Base-by-base conservation (phyloP, 2,888 invertebrate species). In the Orthosia cruda region DNA sequence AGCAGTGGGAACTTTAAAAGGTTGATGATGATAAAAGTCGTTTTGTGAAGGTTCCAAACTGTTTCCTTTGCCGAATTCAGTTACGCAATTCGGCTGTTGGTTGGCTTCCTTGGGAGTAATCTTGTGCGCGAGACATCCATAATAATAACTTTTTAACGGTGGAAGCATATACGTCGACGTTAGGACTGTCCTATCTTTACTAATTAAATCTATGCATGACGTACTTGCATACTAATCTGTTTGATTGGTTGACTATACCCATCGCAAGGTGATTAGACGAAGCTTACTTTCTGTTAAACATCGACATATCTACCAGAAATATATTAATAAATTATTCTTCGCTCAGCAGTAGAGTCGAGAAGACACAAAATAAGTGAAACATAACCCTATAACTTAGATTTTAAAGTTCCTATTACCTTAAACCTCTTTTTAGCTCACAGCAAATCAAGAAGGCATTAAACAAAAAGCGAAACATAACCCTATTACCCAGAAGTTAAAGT, bases 311-410 rank as follows among this genome's bases (percentile, higher is more conserved):
- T 16, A 20, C 20, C 3, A 50, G 26, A 26, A 49, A 45, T 57
- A 52, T 50, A 57, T 55, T 32, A 47, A 57, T 62, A 57, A 62
- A 80, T 80, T 32, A 68, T 49, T 65, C 13, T 49, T 49, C 16
- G 32, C 47, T 68, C 15, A 61, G 15, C 15, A 49, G 68, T 20
- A 71, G 50, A 45, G n/a, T 45, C 18, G 18, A 58, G 52, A 32
- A 79, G 20, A 26, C 5, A 9, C 9, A 13, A 16, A 13, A 13
- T 23, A 20, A 79, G 0, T 15, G 1, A 71, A 80, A 74, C 18
- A 5, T 1, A 26, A 57, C 77, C 7, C 5, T 66, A 57, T 16
- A 1, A 4, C 7, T 16, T 45, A 11, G 0, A 0, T 0, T 0
- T 13, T 64, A 82, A 68, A 49, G 63, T 54, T 16, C 13, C 54